These are phyloP conservation scores for Mythimna loreyi DNA, from an alignment of 2,888 invertebrate genomes.

Conservation along the genomic window DNA sequence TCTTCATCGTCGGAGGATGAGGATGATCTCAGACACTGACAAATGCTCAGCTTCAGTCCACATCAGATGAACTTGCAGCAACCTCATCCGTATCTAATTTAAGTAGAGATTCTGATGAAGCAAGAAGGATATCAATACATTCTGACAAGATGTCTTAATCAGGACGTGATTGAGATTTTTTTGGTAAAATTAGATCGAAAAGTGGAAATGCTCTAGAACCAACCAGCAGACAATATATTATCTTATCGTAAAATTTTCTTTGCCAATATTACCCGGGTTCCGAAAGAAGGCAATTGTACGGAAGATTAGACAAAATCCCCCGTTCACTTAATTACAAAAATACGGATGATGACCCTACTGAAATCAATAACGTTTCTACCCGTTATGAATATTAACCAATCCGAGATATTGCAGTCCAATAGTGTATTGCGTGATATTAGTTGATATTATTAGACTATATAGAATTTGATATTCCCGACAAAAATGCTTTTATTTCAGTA, in stretches of 20 bases:
- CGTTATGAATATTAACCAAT: conserved; percentile 16
- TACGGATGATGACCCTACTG: conserved; percentile 14
- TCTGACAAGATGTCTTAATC: conserved; percentile 30
- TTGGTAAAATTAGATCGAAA: conserved; percentile 31
- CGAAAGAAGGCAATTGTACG: conserved; percentile 41
- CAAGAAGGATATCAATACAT: conserved; percentile 22
- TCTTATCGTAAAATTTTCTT: conserved; percentile 23
- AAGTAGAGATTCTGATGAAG: conserved; percentile 32
- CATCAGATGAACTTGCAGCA: conserved; percentile 28
- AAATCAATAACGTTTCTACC: conserved; percentile 24
- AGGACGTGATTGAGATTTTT: conserved; percentile 26
- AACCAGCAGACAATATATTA: conserved; percentile 18
- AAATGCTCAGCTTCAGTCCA: conserved; percentile 32
- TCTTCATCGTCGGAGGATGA: too few relatives aligned
- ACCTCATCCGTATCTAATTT: conserved; percentile 37
- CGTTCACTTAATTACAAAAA: conserved; percentile 15
- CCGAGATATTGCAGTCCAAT: conserved; percentile 25
- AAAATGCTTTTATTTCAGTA: too few relatives aligned
- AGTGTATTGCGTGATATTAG: conserved; percentile 21
- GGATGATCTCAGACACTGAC: conserved; percentile 34
- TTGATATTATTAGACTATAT: conserved; percentile 37
- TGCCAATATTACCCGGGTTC: conserved; percentile 32
- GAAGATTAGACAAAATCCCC: conserved; percentile 41
- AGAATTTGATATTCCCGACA: conserved; percentile 37
- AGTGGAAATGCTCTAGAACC: conserved; percentile 25